Evolutionary conservation across 2,113 vertebrate species (phyloP), one percentile per base, ranked within the genome.

Genomic region (Morone chrysops): DNA sequence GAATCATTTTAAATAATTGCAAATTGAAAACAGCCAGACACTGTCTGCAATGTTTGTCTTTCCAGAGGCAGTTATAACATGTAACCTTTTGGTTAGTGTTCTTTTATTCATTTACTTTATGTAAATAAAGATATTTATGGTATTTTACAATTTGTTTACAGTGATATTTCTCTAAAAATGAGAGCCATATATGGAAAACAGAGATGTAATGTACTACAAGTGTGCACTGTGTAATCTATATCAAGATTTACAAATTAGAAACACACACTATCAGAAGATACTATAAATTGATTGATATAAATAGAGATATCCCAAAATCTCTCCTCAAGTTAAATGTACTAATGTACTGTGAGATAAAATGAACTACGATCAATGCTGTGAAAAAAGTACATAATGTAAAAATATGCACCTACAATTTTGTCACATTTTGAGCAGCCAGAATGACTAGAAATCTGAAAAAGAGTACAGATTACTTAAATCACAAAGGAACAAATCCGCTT

Each of bases 401-500:
- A 36, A 47, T 48, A 16, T 56, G 14, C 40, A 22, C 7, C 14
- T 25, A 12, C n/a, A 57, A 56, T 6, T 56, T 4, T 9, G 51
- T n/a, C 14, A 38, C 43, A 25, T 65, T 54, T 65, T 66, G 20
- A 41, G 36, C 5, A 40, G 18, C 41, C 40, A n/a, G 22, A 73
- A 47, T 41, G 20, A 50, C 47, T 53, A 48, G 5, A 67, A 10
- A 67, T 6, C 14, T n/a, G 31, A 47, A 14, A 14, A 9, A 31
- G 31, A 25, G 45, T 47, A 47, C 11, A 56, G 9, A 60, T 9
- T 13, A 54, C 12, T 61, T 56, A 41, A 7, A 82, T 59, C 73
- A 80, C 60, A 87, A 90, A 79, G 43, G 57, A 84, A 70, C 53
- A 87, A 83, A 83, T 86, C 59, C 38, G 48, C 60, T 70, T 85